Evolutionary conservation across 2,888 invertebrate genomes (phyloP), one percentile per base, ranked within the genome.

Genomic region (Eristalis pertinax): DNA sequence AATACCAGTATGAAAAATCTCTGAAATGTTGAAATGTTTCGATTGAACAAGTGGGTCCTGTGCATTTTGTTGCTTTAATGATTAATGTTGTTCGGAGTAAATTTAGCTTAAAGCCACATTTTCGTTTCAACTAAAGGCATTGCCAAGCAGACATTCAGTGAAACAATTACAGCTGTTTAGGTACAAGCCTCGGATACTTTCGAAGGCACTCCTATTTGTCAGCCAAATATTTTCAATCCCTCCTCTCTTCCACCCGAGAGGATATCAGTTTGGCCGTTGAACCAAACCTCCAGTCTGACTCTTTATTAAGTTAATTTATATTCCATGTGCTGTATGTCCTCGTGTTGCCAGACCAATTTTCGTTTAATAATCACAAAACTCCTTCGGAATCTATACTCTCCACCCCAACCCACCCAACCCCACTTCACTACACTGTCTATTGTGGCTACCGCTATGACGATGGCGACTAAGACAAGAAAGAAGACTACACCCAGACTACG

Each of bases 141-240:
- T n/a, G n/a, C n/a, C n/a, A n/a, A n/a, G n/a, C 32, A 32, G 32
- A 8, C 32, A 8, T 32, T 10, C 32, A 5, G 32, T 32, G 1
- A 32, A 32, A 8, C 32, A 10, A 10, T 29, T 29, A 29, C 29
- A 4, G 29, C 29, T 32, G 32, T 32, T 38, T 13, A 13, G 11
- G 11, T 81, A 85, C 76, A 72, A 85, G 75, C 81, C 76, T 81
- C 81, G 68, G 65, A 32, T 62, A 64, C 75, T 56, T 67, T 67
- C 75, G 65, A 68, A 72, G 77, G 76, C 76, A 77, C 81, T 77
- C 58, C 77, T 73, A 85, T 77, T 85, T 85, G 64, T 85, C 68
- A 73, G 19, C 56, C 26, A 75, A 75, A 63, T 65, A 38, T 85
- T 76, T 81, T 69, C 76, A 63, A 73, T 68, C 2, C 29, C 73